Conservation (phyloP, 1,140 invertebrate genomes). For the Drosophila orena region DNA sequence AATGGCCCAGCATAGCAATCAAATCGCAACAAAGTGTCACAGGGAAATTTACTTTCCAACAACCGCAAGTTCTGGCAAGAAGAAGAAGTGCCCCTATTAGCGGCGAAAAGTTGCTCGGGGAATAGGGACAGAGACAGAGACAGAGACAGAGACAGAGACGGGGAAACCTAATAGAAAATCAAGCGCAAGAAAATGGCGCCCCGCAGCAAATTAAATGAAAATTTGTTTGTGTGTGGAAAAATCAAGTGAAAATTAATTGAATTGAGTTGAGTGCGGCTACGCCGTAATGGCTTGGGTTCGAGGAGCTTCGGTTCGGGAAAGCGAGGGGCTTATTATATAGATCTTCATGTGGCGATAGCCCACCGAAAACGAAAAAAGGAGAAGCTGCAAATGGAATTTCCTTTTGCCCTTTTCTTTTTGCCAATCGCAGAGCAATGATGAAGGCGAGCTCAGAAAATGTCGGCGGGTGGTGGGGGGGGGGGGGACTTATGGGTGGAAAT, state of each 20-base stretch:
- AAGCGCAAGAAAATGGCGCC: conserved; percentile 77
- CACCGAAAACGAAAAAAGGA: conserved; percentile 7
- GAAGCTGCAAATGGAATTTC: conserved; percentile 50
- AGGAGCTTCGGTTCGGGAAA: conserved; percentile 31
- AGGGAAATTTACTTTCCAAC: conserved; percentile 21
- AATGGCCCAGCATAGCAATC: conserved; percentile 36
- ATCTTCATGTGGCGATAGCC: conserved; percentile 33
- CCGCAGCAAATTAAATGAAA: conserved; percentile 81
- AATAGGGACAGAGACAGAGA: too few relatives aligned
- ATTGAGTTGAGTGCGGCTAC: conserved; percentile 81
- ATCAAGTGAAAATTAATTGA: conserved; percentile 85
- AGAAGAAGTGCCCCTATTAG: conserved; percentile 23
- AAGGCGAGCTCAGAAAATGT: conserved; percentile 46
- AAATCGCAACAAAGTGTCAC: conserved; percentile 30
- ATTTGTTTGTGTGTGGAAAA: conserved; percentile 83
- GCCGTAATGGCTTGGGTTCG: conserved; percentile 47
- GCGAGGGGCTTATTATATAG: not conserved
- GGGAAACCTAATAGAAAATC: conserved; percentile 76
- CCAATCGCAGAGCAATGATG: conserved; percentile 64
- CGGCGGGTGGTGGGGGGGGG: not conserved
- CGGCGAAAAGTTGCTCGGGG: conserved; percentile 48
- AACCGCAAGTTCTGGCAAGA: not conserved
- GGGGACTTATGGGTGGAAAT: not conserved
- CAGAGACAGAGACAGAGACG: too few relatives aligned
- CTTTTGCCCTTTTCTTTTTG: conserved; percentile 57